phyloP scores from a whole-genome alignment of 2,113 vertebrate genomes.

The Ceyx margarethae region DNA sequence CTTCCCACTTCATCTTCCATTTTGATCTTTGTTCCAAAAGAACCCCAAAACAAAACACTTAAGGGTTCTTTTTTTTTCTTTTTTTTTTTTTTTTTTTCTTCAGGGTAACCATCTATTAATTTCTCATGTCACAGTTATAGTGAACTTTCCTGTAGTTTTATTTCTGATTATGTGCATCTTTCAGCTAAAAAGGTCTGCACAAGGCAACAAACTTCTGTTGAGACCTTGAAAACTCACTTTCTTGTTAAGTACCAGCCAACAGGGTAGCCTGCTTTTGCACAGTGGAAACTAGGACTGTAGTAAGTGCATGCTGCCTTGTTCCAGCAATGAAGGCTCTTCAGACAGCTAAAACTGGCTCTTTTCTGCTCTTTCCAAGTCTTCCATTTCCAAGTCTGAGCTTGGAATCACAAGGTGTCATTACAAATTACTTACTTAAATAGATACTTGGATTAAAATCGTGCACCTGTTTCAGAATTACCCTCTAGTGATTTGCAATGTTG shows the following conservation, averaged over 20 bases:
- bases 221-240: background rate
- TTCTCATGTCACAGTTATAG: background rate
- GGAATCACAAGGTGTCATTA: background rate
- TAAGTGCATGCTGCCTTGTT: background rate
- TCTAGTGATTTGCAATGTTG: background rate
- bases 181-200: background rate
- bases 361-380: background rate
- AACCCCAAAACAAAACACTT: too few species aligned
- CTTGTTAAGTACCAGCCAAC: background rate
- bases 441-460: background rate
- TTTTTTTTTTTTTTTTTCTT: background rate
- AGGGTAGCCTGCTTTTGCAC: background rate
- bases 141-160: background rate
- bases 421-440: background rate
- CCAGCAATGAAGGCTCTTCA: background rate
- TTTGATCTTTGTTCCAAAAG: background rate
- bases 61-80: background rate
- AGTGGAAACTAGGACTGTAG: background rate
- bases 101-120: background rate
- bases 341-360: background rate
- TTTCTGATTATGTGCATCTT: background rate
- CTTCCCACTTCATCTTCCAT: background rate
- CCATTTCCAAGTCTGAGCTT: background rate
- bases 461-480: background rate
- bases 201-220: background rate